phyloP scores from a whole-genome alignment of 2,797 vertebrate genomes.

The Diceros bicornis region DNA sequence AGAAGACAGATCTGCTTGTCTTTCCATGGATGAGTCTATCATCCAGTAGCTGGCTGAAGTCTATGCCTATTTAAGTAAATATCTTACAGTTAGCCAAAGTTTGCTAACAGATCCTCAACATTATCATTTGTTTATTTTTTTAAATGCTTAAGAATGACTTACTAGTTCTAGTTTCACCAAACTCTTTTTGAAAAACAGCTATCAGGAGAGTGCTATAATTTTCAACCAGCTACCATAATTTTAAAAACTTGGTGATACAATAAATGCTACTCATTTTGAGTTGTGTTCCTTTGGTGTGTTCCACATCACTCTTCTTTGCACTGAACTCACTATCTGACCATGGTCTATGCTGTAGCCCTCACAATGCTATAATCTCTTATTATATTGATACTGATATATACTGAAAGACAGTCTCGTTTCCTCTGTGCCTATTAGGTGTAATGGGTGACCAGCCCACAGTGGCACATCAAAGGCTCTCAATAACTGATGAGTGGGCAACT shows the following conservation, averaged over 20 bases:
- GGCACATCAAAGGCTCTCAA: not conserved
- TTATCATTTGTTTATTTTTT: not conserved
- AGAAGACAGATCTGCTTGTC: not conserved
- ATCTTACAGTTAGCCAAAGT: not conserved
- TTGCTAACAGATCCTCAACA: not conserved
- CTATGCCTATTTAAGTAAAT: not conserved
- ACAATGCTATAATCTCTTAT: not conserved
- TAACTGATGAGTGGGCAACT: not conserved
- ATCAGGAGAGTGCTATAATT: not conserved
- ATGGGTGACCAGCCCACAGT: not conserved
- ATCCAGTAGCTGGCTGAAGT: not conserved
- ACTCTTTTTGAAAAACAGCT: not conserved
- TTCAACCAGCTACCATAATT: constrained; percentile 35
- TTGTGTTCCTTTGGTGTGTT: not conserved
- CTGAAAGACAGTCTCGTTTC: not conserved
- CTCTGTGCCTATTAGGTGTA: not conserved
- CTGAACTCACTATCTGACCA: not conserved
- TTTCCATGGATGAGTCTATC: not conserved
- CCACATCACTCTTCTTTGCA: not conserved
- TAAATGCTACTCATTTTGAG: not conserved
- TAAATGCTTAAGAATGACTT: not conserved
- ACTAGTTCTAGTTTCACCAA: not conserved
- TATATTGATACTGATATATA: not conserved
- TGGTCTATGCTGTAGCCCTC: not conserved
- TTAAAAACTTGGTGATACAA: not conserved